phyloP scores from a whole-genome alignment of 2,797 vertebrate genomes.

The Nothura maculosa region DNA sequence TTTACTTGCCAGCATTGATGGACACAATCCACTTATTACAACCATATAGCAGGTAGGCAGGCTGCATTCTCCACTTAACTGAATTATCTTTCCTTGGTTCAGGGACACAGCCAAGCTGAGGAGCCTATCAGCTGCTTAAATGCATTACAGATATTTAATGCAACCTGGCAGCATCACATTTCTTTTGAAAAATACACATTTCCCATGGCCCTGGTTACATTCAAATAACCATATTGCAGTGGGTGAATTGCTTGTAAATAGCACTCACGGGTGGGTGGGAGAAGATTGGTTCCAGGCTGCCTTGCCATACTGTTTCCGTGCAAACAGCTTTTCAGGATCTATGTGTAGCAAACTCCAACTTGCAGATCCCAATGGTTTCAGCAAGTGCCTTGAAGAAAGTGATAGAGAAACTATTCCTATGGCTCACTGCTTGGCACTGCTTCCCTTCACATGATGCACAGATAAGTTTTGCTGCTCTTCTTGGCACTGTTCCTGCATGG shows the following conservation, averaged over 20 bases:
- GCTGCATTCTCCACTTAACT: background rate
- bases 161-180: background rate
- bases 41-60: background rate
- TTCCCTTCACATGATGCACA: background rate
- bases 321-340: constrained; percentile 65
- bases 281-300: constrained; percentile 63
- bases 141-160: constrained; percentile 20
- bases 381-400: constrained; percentile 22
- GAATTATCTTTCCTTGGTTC: background rate
- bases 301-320: constrained; percentile 57
- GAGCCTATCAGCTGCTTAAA: background rate
- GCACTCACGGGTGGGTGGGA: constrained; percentile 59
- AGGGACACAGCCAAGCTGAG: background rate
- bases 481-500: background rate
- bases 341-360: constrained; percentile 29
- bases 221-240: constrained; percentile 75
- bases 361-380: constrained; percentile 23
- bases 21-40: background rate
- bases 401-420: background rate
- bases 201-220: constrained; percentile 46
- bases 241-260: constrained; percentile 79
- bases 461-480: background rate
- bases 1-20: background rate
- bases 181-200: constrained; percentile 36
- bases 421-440: background rate